Conservation (phyloP, 2,797 vertebrate species). For the Smutsia gigantea region DNA sequence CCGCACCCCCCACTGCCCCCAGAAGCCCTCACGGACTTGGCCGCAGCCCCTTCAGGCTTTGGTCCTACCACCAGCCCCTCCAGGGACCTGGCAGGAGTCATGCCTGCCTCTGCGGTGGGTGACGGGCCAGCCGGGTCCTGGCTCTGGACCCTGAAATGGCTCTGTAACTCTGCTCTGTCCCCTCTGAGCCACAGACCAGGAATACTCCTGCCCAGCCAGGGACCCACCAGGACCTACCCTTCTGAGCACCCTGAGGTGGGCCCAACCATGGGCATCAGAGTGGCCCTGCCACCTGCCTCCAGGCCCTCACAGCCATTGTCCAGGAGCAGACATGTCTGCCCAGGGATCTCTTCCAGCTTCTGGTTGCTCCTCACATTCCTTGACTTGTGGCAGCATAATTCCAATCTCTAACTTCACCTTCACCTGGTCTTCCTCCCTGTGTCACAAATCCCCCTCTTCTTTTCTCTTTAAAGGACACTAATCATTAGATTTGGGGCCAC, state of each 20-base stretch:
- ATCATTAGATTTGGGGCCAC: neutral
- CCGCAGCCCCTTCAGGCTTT: neutral
- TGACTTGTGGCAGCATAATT: neutral
- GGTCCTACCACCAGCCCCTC: neutral
- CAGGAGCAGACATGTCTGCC: neutral
- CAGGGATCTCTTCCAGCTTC: neutral
- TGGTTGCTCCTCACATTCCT: neutral
- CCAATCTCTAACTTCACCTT: neutral
- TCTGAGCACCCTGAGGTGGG: neutral
- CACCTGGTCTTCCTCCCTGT: neutral
- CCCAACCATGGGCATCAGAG: neutral
- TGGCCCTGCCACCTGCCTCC: neutral
- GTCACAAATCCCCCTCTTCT: neutral
- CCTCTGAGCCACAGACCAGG: neutral
- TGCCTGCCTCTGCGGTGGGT: neutral
- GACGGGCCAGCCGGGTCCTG: neutral
- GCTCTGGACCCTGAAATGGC: neutral
- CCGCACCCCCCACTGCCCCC: too few relatives aligned
- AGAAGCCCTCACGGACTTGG: neutral
- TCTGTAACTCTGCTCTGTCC: neutral
- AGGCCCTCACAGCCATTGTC: neutral
- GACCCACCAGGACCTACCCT: neutral
- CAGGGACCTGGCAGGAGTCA: neutral
- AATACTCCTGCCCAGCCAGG: neutral
- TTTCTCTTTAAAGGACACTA: neutral